These are phyloP conservation scores for Cynocephalus volans DNA, from an alignment of 2,113 vertebrate species.

Conservation along the genomic window DNA sequence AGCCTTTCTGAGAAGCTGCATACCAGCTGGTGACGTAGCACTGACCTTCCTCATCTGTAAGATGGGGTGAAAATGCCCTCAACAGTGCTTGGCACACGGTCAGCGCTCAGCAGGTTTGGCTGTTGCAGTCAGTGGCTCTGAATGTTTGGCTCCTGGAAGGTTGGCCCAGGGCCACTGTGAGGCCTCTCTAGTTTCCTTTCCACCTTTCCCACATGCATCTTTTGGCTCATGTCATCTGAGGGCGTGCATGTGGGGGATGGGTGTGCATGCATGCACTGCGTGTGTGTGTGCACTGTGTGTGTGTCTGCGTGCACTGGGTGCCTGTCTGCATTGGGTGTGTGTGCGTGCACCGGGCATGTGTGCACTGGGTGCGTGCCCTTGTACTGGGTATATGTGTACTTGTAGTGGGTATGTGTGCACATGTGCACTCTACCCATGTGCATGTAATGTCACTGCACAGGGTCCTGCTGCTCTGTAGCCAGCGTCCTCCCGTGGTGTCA, in stretches of 20 bases:
- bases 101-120: background rate
- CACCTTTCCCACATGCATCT: fast-evolving
- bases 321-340: background rate
- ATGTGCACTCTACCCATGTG: background rate
- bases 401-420: background rate
- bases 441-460: no score
- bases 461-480: background rate
- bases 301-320: background rate
- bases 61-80: background rate
- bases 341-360: background rate
- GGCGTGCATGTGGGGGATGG: no score
- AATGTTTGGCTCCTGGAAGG: fast-evolving
- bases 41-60: fast-evolving
- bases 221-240: background rate
- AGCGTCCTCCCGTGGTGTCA: fast-evolving
- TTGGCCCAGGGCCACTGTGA: fast-evolving
- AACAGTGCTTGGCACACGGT: fast-evolving
- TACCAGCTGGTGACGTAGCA: background rate
- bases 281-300: background rate
- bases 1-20: background rate
- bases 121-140: background rate
- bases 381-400: background rate
- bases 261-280: background rate
- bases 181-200: fast-evolving
- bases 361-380: background rate